phyloP scores from a whole-genome alignment of 2,797 vertebrate species.

The Eidolon dupreanum region DNA sequence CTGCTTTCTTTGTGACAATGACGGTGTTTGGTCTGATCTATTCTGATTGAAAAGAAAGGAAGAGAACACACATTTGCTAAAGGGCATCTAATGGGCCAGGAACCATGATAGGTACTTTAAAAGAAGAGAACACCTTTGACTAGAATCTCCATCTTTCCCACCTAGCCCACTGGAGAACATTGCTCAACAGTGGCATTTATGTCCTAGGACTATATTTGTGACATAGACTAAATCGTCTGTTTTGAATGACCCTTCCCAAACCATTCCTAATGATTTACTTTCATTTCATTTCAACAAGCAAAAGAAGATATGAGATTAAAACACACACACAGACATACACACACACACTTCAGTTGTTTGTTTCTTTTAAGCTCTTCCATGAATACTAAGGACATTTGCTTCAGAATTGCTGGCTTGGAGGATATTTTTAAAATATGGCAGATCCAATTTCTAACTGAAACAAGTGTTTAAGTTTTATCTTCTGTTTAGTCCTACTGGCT shows the following conservation, averaged over 20 bases:
- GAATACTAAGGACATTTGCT: neutral
- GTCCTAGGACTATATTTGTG: neutral
- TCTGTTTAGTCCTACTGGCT: neutral
- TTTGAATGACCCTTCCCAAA: neutral
- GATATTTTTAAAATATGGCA: neutral
- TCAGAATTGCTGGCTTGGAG: neutral
- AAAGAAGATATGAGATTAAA: neutral
- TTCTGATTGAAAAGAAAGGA: slow-evolving; percentile 26
- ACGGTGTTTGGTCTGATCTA: slow-evolving; percentile 44
- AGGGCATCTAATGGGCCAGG: neutral
- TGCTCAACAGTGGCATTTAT: neutral
- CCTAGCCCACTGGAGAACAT: neutral
- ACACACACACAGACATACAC: neutral
- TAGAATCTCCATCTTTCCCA: neutral
- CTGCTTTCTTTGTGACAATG: slow-evolving; percentile 49
- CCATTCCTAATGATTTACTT: slow-evolving; percentile 22
- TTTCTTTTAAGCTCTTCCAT: neutral
- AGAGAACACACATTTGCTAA: neutral
- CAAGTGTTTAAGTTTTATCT: neutral
- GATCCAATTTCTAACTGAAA: neutral
- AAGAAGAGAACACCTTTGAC: slow-evolving; percentile 35
- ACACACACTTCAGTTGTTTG: neutral
- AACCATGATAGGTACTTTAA: slow-evolving; percentile 11
- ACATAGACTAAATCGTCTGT: neutral
- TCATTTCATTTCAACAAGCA: neutral